Base-by-base conservation (phyloP, 2,113 vertebrate genomes). In the Nestor notabilis region DNA sequence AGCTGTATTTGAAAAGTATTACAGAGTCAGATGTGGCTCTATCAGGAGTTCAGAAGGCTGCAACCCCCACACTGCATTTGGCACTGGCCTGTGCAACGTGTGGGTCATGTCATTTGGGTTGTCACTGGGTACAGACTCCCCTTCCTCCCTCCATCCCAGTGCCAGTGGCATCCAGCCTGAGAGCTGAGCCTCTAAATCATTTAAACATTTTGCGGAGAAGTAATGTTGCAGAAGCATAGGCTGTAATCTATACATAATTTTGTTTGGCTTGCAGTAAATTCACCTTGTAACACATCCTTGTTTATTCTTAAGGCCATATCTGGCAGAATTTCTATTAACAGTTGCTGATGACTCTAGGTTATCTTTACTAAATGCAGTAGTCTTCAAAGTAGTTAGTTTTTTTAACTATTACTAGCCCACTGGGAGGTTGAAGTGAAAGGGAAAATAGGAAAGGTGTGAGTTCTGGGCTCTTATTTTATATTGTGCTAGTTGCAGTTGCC, bases 61-160 rank as follows among this genome's bases (percentile, higher is more conserved):
- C 47, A 64, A 29, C 1, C 8, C 11, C 29, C 0, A 0, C 35
- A 17, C 24, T 24, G 10, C 28, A 39, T 58, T 79, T 50, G 49
- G 9, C 33, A 20, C 15, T 46, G 41, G 12, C 43, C 28, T 43
- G 39, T 74, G 37, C 50, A 83, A 6, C 0, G 1, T 8, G 1
- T n/a, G 35, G 7, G 16, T 75, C 9, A 1, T 5, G 8, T 58
- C 46, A 6, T 58, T 63, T 58, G 35, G 5, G 8, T n/a, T 88
- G 29, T 50, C 74, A 28, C 25, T 44, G 31, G 13, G 12, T 37
- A 49, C 12, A 31, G 17, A 27, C 24, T 83, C 12, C 11, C 11
- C 15, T 75, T 69, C 17, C 33, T 61, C 11, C 20, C 4, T 18
- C 27, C 14, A 33, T 55, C 47, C 37, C 33, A 46, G 5, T 23